These are phyloP conservation scores for Grammomys dolichurus DNA, from an alignment of 2,113 vertebrate species.

Conservation along the genomic window DNA sequence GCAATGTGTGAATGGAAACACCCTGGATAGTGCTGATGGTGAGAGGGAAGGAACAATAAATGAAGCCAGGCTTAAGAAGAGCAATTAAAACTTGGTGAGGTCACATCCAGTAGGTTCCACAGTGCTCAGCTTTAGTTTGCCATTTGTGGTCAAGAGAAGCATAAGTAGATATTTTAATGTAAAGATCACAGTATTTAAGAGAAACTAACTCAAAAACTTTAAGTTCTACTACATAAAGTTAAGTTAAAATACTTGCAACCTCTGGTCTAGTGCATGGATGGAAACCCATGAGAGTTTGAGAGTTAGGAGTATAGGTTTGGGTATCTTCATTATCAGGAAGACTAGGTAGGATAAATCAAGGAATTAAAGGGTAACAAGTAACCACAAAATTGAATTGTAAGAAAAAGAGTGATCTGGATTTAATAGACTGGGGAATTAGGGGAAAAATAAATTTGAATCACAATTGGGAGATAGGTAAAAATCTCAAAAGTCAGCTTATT, in stretches of 20 bases:
- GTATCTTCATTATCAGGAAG: background rate
- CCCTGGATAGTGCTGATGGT: background rate
- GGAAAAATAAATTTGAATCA: constrained; percentile 15
- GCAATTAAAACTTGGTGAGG: too few species aligned
- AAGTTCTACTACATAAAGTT: background rate
- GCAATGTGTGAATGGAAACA: background rate
- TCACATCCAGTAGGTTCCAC: too few species aligned
- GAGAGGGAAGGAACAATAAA: background rate
- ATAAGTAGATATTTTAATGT: background rate
- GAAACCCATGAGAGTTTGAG: background rate
- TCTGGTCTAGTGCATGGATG: background rate
- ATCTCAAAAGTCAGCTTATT: background rate
- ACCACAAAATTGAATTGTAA: constrained; percentile 12
- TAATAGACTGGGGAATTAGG: background rate
- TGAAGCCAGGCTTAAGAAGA: background rate
- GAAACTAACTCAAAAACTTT: background rate
- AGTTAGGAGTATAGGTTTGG: background rate
- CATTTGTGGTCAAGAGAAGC: background rate
- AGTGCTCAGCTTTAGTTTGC: background rate
- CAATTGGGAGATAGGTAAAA: constrained; percentile 33
- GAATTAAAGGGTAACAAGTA: background rate
- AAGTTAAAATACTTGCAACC: background rate
- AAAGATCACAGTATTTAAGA: background rate
- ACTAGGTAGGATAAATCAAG: background rate
- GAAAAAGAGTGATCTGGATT: background rate